Evolutionary conservation across 64 coral and sea anemone species (phyloP).

Genomic region (Pachyseris speciosa): DNA sequence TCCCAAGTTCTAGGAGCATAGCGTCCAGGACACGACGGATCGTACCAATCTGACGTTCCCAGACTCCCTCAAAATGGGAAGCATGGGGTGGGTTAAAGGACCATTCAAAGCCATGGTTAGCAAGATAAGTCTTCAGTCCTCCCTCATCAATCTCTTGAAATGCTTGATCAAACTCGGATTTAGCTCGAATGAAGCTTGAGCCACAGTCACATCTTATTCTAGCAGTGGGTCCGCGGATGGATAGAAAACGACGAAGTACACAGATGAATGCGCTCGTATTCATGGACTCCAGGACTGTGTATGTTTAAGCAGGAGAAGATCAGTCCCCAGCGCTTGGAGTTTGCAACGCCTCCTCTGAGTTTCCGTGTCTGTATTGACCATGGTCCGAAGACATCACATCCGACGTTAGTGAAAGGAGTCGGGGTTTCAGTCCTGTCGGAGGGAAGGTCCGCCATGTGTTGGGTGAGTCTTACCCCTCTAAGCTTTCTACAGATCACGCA

Average conservation of each 20-base stretch:
- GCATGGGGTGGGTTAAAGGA: slow-evolving; percentile 24
- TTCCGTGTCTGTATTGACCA: neutral
- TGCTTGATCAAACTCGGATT: neutral
- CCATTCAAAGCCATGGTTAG: slow-evolving; percentile 14
- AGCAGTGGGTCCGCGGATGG: neutral
- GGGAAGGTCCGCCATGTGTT: slow-evolving; percentile 19
- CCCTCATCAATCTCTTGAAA: neutral
- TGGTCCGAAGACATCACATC: slow-evolving; percentile 1
- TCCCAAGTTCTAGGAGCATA: neutral
- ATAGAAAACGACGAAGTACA: neutral
- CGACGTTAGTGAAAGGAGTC: slow-evolving; percentile 21
- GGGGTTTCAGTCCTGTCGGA: neutral
- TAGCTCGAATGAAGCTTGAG: neutral
- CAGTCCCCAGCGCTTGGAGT: slow-evolving; percentile 25
- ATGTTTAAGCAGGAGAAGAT: slow-evolving; percentile 6
- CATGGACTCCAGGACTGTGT: slow-evolving; percentile 5
- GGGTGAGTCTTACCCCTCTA: neutral
- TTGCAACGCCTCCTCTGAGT: neutral
- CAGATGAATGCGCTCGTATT: neutral
- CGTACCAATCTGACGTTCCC: neutral
- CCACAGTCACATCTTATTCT: slow-evolving; percentile 13
- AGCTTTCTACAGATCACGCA: slow-evolving; percentile 14
- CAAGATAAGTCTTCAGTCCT: neutral
- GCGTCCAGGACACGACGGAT: neutral
- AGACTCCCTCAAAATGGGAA: slow-evolving; percentile 22